Evolutionary conservation across 2,888 invertebrate species (phyloP).

Genomic region (Laspeyria flexula): DNA sequence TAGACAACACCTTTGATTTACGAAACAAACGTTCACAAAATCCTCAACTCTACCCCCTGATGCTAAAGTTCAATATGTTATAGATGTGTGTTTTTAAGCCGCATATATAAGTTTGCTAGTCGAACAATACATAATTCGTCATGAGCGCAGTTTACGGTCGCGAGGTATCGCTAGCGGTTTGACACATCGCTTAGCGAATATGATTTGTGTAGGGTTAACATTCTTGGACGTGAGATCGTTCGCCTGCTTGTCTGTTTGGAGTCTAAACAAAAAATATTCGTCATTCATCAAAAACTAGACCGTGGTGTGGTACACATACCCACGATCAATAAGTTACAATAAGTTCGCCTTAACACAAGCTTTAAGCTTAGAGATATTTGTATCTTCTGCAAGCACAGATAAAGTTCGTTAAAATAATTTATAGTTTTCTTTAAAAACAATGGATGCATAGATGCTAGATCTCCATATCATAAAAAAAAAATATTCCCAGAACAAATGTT

Average conservation of each 20-base stretch:
- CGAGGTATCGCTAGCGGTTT: slow-evolving; percentile 76
- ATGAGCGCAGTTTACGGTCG: slow-evolving; percentile 73
- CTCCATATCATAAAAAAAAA: too few relatives aligned
- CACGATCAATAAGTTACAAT: too few relatives aligned
- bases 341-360: too few relatives aligned
- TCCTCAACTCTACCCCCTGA: slow-evolving; percentile 39
- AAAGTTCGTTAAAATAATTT: too few relatives aligned
- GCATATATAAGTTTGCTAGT: slow-evolving; percentile 45
- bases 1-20: slow-evolving; percentile 38
- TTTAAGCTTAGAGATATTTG: too few relatives aligned
- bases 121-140: slow-evolving; percentile 80
- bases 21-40: slow-evolving; percentile 7
- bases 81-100: slow-evolving; percentile 34
- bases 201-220: slow-evolving; percentile 75
- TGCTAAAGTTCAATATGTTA: slow-evolving; percentile 35
- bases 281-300: too few relatives aligned
- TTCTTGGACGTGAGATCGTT: slow-evolving; percentile 44
- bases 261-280: not conserved
- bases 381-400: too few relatives aligned
- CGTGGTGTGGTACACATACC: too few relatives aligned
- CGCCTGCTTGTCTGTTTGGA: slow-evolving; percentile 3
- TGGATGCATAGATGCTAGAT: too few relatives aligned
- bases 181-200: slow-evolving; percentile 75
- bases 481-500: too few relatives aligned
- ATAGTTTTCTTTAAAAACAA: too few relatives aligned